Conservation (phyloP, 2,888 invertebrate species). For the Blomia tropicalis region DNA sequence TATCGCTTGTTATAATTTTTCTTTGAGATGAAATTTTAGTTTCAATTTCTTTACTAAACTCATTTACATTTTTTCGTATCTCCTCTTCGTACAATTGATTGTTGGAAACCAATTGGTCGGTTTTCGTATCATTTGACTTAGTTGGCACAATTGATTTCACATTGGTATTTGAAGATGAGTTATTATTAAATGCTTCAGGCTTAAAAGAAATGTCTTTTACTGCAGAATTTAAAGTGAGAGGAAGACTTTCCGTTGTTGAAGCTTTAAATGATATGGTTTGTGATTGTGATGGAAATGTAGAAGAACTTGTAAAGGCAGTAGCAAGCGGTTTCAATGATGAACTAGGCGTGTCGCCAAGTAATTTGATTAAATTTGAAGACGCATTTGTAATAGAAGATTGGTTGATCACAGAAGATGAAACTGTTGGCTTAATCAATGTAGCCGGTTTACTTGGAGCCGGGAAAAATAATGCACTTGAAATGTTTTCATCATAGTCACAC, state of each 20-base stretch:
- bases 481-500: constrained; percentile 1
- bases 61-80: not conserved
- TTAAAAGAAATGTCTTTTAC: not conserved
- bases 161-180: not conserved
- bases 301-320: not conserved
- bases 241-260: not conserved
- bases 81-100: not conserved
- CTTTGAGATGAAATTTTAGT: not conserved
- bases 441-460: not conserved
- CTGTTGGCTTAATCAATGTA: not conserved
- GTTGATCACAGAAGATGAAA: not conserved
- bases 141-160: not conserved
- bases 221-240: not conserved
- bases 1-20: not conserved
- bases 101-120: not conserved
- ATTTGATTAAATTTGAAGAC: no score
- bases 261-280: not conserved
- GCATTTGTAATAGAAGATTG: not conserved
- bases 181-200: not conserved
- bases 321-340: not conserved
- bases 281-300: not conserved
- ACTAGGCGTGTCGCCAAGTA: no score
- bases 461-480: not conserved
- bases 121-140: not conserved
- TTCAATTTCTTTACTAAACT: not conserved